Evolutionary conservation across 1,140 invertebrate species (phyloP).

Genomic region (Anadara kagoshimensis): DNA sequence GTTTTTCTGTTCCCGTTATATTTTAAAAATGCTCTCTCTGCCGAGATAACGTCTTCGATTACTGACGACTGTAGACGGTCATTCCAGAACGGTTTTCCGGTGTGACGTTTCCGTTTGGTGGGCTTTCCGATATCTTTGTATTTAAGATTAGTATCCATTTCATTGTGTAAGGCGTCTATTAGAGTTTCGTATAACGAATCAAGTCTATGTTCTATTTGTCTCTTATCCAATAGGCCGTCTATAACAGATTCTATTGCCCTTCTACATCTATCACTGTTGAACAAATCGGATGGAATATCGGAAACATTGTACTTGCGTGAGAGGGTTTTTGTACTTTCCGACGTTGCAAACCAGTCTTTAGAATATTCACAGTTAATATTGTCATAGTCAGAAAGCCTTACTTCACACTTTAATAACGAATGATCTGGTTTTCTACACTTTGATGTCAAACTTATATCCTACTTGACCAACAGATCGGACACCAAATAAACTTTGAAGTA

Average conservation of each 20-base stretch:
- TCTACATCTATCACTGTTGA: neutral
- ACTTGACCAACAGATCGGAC: neutral
- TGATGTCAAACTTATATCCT: neutral
- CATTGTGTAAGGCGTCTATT: neutral
- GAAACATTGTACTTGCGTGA: neutral
- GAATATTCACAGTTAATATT: neutral
- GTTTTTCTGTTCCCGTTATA: neutral
- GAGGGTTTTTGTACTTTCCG: neutral
- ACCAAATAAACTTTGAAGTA: constrained; percentile 3
- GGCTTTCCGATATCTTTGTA: constrained; percentile 2
- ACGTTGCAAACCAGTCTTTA: neutral
- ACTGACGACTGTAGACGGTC: neutral
- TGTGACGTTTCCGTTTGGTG: neutral
- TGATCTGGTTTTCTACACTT: constrained; percentile 22
- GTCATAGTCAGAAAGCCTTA: neutral
- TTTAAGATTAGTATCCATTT: constrained; percentile 1
- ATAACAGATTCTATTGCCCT: neutral
- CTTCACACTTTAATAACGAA: constrained; percentile 9
- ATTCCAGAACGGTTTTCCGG: neutral
- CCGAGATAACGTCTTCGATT: neutral
- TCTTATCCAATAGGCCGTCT: neutral
- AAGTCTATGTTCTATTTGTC: neutral
- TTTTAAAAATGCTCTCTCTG: neutral
- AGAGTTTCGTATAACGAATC: neutral
- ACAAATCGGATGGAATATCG: neutral